Conservation (phyloP, 2,888 invertebrate genomes). For the Drosophila bunnanda region DNA sequence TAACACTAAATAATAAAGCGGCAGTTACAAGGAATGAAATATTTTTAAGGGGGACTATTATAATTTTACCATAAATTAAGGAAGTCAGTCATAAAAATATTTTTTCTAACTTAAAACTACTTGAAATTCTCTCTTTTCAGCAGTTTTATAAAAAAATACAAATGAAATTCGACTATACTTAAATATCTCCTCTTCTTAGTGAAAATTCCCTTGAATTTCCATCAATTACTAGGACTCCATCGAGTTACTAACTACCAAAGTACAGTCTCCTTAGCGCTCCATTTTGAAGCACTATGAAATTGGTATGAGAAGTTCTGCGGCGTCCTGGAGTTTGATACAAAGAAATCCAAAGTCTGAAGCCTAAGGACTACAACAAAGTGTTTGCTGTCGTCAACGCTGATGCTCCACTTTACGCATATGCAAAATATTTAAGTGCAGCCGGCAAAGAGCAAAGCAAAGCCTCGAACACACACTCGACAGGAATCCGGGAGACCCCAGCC, state of each 20-base stretch:
- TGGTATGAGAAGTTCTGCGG: constrained; percentile 24
- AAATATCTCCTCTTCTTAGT: too few relatives aligned
- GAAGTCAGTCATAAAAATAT: too few relatives aligned
- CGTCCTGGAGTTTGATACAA: not conserved
- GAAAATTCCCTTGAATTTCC: not conserved
- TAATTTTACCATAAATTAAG: not conserved
- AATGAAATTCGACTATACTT: not conserved
- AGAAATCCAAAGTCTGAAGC: constrained; percentile 19
- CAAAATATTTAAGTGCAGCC: constrained; percentile 77
- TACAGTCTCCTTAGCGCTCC: constrained; percentile 8
- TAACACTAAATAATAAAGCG: not conserved
- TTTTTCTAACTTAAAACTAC: not conserved
- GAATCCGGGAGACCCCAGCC: constrained; percentile 19
- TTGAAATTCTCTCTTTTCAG: not conserved
- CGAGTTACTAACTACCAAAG: constrained; percentile 20
- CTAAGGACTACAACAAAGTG: constrained; percentile 55
- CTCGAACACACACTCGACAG: constrained; percentile 50
- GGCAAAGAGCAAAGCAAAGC: constrained; percentile 77
- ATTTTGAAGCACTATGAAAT: constrained; percentile 22
- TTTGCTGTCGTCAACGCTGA: constrained; percentile 52
- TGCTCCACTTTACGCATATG: constrained; percentile 72
- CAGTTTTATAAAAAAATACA: not conserved
- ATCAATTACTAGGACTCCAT: constrained; percentile 4
- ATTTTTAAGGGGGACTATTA: not conserved
- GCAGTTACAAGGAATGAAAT: not conserved